Base-by-base conservation (phyloP, 2,113 vertebrate species). In the Pyxicephalus adspersus region DNA sequence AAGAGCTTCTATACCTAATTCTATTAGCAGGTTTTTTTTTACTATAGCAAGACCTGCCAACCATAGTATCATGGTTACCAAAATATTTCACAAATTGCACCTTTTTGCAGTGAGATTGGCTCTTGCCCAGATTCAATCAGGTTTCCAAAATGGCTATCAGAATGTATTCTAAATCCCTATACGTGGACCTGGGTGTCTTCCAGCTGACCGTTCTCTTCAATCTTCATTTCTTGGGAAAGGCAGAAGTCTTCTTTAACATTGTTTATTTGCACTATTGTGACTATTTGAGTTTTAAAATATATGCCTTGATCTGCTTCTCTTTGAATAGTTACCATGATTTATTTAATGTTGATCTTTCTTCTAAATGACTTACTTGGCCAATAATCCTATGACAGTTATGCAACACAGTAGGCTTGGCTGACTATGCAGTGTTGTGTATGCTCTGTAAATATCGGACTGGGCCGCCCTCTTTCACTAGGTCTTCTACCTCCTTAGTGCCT, bases 231-330 rank as follows among this genome's bases (percentile, higher is more conserved):
- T 13, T 45, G 8, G 38, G 15, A 3, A 45, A 45, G 1, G 9
- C 11, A n/a, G 5, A 13, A 3, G 38, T 8, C 38, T 45, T 15
- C 38, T 45, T 45, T 45, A 15, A 86, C 80, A 83, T 85, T 86
- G 84, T 91, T 90, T 75, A 89, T 92, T 94, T 94, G 93, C 93
- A 94, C 93, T 94, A 90, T 89, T 72, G 83, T 20, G 74, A 90
- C 90, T 84, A 26, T 83, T 89, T 84, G 81, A 0, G 5, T 88
- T 87, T 91, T 91, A 91, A 89, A 92, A 87, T 85, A 77, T 87
- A 92, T 93, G 93, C 91, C 91, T 94, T 45, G 92, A 91, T 61
- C 90, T 88, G 84, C 90, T 83, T 77, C 87, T 89, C 90, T 71
- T 71, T 52, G 57, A 71, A 22, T 38, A 34, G 50, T 76, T 25